These are phyloP conservation scores for Oplegnathus fasciatus DNA, from an alignment of 2,113 vertebrate genomes.

Conservation along the genomic window DNA sequence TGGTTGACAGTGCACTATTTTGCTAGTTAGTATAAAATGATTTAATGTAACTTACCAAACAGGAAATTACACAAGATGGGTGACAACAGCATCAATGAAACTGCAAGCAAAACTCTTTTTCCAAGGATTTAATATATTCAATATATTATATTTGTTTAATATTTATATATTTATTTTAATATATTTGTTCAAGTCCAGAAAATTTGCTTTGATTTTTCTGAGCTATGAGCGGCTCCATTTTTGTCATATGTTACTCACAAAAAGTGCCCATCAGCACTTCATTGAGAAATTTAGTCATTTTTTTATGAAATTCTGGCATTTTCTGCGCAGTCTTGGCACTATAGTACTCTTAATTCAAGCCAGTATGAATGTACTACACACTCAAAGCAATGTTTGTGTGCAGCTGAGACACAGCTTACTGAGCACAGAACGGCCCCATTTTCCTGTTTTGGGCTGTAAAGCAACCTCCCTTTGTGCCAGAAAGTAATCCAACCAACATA, in stretches of 20 bases:
- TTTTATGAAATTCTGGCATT: not conserved
- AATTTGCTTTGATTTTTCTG: too few species aligned
- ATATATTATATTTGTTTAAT: too few species aligned
- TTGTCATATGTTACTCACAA: not conserved
- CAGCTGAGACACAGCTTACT: not conserved
- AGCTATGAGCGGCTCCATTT: too few species aligned
- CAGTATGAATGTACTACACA: not conserved
- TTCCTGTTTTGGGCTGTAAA: not conserved
- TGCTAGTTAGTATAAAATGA: not conserved
- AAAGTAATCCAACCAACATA: conserved; percentile 6
- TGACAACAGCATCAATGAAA: not conserved
- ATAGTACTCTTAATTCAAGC: not conserved
- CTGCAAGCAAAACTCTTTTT: not conserved
- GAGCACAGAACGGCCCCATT: not conserved
- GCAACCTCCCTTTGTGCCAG: not conserved
- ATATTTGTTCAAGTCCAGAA: too few species aligned
- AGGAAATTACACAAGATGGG: not conserved
- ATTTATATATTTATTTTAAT: too few species aligned
- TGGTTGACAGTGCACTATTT: not conserved
- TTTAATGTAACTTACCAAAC: not conserved
- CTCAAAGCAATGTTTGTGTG: not conserved
- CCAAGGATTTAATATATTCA: not conserved
- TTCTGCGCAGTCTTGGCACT: not conserved
- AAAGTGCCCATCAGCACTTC: not conserved
- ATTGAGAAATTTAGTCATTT: not conserved